Conservation (phyloP, 1,140 invertebrate species). For the Drosophila arawakana region DNA sequence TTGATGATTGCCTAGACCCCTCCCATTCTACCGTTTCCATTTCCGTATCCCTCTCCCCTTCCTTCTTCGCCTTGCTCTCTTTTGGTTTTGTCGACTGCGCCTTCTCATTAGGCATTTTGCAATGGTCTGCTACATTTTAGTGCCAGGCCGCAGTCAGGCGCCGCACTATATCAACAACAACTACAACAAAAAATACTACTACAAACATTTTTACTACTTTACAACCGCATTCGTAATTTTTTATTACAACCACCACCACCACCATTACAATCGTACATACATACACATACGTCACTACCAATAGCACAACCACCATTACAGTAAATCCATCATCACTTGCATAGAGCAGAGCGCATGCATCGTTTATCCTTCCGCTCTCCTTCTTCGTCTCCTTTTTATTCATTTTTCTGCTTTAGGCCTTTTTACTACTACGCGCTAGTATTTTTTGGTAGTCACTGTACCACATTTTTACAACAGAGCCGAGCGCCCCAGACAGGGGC, state of each 20-base stretch:
- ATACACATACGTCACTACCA: constrained; percentile 8
- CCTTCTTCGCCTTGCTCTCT: not conserved
- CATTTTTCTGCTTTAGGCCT: constrained; percentile 39
- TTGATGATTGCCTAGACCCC: constrained; percentile 46
- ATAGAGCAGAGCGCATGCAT: constrained; percentile 34
- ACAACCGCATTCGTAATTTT: constrained; percentile 75
- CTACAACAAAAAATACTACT: constrained; percentile 38
- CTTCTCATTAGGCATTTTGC: constrained; percentile 38
- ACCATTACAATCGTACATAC: not conserved
- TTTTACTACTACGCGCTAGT: constrained; percentile 67
- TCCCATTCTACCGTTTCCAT: not conserved
- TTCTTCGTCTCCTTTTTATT: not conserved
- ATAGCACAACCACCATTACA: not conserved
- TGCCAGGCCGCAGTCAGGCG: constrained; percentile 29
- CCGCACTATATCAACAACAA: constrained; percentile 7
- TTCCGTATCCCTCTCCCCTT: constrained; percentile 15
- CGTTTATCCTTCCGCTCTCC: constrained; percentile 32
- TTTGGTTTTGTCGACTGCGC: not conserved
- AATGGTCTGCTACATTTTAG: constrained; percentile 46
- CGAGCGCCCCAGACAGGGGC: constrained; percentile 70
- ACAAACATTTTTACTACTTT: constrained; percentile 61
- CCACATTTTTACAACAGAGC: constrained; percentile 69
- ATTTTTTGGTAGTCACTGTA: constrained; percentile 82
- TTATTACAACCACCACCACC: constrained; percentile 70
- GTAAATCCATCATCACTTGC: constrained; percentile 22